Evolutionary conservation across 2,113 vertebrate species (phyloP), one percentile per base, ranked within the genome.

Genomic region (Callipepla squamata): DNA sequence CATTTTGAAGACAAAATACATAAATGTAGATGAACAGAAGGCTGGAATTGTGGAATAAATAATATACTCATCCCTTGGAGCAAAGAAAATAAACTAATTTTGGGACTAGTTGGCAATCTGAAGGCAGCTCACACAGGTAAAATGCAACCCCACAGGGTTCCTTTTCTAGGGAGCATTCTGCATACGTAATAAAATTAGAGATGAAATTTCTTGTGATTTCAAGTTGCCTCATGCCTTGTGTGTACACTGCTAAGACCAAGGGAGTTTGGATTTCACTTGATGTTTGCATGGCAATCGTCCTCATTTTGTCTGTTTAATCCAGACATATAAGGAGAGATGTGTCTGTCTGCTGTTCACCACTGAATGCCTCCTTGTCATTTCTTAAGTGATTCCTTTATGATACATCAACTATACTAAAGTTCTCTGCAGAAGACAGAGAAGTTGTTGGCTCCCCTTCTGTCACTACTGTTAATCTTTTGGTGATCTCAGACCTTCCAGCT

Each of bases 41-140:
- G 22, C 90, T 38, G 50, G 53, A 6, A 86, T n/a, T 0, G 0
- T 12, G 32, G 80, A 85, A 85, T 80, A 92, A 94, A 85, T 88
- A 75, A 89, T 69, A 85, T 6, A 75, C 13, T 76, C 77, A 68
- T 15, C 40, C 79, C 76, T 66, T 7, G 34, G 53, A 88, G 87
- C 68, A 62, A 86, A 84, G 83, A 88, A 88, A 92, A 94, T 69
- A 85, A 95, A 95, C 53, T 90, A 91, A 94, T 92, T 95, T 94
- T 81, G 48, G 36, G 90, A 34, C 58, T 76, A 11, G 91, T 79
- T 86, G 87, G 84, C 76, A 95, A 76, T 45, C 85, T 36, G 72
- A 51, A 93, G 87, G 75, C 79, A 91, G 77, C 68, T 92, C 36
- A 48, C 23, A 48, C 59, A 89, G 81, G 89, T 89, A 68, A 94